Conservation (phyloP, 2,888 invertebrate species). For the Scrobipalpa atriplicella region DNA sequence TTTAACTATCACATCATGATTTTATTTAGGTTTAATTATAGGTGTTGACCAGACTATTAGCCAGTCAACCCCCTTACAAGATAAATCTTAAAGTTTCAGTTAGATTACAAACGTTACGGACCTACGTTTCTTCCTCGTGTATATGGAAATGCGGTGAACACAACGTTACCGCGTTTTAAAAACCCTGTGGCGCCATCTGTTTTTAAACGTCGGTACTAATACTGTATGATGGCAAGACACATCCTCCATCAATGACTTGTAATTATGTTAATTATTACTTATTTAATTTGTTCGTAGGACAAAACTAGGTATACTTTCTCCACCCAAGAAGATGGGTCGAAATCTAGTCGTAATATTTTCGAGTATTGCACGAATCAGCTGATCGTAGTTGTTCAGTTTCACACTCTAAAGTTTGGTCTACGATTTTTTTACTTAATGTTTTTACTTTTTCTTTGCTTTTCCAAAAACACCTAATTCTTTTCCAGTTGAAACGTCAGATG, state of each 20-base stretch:
- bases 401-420: background rate
- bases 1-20: background rate
- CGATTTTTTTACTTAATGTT: too few species aligned
- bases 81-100: slow-evolving; percentile 8
- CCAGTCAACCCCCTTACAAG: slow-evolving; percentile 82
- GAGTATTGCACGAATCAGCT: too few species aligned
- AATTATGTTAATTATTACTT: too few species aligned
- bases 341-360: too few species aligned
- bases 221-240: too few species aligned
- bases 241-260: too few species aligned
- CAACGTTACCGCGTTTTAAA: slow-evolving; percentile 7
- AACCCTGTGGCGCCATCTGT: slow-evolving; percentile 2
- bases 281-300: too few species aligned
- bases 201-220: too few species aligned
- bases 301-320: too few species aligned
- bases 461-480: slow-evolving; percentile 52
- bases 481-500: slow-evolving; percentile 89
- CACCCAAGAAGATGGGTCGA: too few species aligned
- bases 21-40: too few species aligned
- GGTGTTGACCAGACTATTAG: slow-evolving; percentile 65
- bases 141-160: background rate
- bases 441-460: background rate
- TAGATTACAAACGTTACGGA: background rate
- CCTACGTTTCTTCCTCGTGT: background rate
- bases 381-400: too few species aligned